phyloP scores from a whole-genome alignment of 2,888 invertebrate species.

The Nysson spinosus region DNA sequence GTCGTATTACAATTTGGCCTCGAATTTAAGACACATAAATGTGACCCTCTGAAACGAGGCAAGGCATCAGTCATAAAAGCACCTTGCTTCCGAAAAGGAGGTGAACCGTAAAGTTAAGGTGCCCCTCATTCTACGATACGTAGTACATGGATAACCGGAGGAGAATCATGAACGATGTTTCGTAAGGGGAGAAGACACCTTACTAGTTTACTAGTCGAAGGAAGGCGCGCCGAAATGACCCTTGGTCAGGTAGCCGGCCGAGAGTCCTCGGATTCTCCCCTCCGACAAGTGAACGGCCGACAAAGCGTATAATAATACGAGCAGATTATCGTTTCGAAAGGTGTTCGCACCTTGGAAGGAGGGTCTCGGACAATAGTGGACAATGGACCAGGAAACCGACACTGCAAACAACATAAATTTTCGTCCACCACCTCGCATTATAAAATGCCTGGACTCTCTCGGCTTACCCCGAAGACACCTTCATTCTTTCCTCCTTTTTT shows the following conservation, averaged over 20 bases:
- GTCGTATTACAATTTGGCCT: too few relatives aligned
- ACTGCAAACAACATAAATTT: conserved; percentile 77
- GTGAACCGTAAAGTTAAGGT: conserved; percentile 18
- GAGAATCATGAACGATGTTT: conserved; percentile 29
- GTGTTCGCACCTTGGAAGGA: conserved; percentile 76
- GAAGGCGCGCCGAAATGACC: conserved; percentile 68
- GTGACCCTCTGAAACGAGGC: too few relatives aligned
- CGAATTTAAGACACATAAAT: too few relatives aligned
- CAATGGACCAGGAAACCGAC: conserved; percentile 75
- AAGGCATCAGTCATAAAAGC: too few relatives aligned
- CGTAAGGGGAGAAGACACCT: conserved; percentile 40
- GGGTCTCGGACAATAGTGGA: conserved; percentile 74
- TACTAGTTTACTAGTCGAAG: conserved; percentile 22
- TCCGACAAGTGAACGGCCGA: conserved; percentile 69
- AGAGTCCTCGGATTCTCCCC: conserved; percentile 43
- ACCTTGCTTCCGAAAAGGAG: conserved; percentile 8
- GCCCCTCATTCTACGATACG: conserved; percentile 21
- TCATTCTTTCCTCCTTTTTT: conserved; percentile 29
- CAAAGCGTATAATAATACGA: conserved; percentile 75
- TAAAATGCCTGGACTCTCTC: conserved; percentile 35
- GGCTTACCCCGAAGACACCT: conserved; percentile 24
- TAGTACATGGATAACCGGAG: conserved; percentile 21
- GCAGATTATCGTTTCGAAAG: conserved; percentile 75
- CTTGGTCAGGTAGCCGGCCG: conserved; percentile 74
- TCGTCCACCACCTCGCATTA: conserved; percentile 49